Conservation (phyloP, 1,140 invertebrate species). For the Hydropsyche tenuis region DNA sequence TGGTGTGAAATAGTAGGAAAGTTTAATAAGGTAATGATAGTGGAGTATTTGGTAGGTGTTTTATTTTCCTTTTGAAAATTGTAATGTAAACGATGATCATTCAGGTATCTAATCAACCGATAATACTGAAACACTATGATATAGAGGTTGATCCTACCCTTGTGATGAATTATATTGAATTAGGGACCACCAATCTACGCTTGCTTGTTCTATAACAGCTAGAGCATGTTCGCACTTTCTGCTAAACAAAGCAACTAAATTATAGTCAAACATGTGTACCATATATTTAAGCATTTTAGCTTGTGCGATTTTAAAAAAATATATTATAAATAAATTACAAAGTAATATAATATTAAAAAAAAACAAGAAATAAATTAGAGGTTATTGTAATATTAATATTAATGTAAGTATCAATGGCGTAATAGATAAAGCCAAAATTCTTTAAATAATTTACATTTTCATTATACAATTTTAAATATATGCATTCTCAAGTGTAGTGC, state of each 20-base stretch:
- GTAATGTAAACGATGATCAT: not conserved
- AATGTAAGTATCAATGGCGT: conserved; percentile 20
- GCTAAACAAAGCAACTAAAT: conserved; percentile 38
- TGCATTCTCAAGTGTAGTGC: conserved; percentile 40
- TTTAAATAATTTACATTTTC: conserved; percentile 23
- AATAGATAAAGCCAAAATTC: conserved; percentile 12
- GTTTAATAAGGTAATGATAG: not conserved
- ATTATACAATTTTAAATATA: conserved; percentile 25
- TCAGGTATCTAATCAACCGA: conserved; percentile 7
- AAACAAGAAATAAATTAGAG: conserved; percentile 15
- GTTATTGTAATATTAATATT: conserved; percentile 18
- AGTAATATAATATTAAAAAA: conserved; percentile 18
- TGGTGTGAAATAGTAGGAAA: conserved; percentile 30
- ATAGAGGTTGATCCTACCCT: conserved; percentile 47
- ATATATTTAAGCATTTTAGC: conserved; percentile 23
- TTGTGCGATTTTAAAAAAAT: conserved; percentile 13
- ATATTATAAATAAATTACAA: conserved; percentile 10
- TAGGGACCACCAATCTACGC: conserved; percentile 51
- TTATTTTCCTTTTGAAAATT: conserved; percentile 7
- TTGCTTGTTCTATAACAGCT: conserved; percentile 48
- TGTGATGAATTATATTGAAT: conserved; percentile 50
- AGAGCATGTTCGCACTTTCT: conserved; percentile 42
- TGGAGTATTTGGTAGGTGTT: conserved; percentile 13
- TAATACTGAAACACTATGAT: conserved; percentile 28
- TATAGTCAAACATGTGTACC: conserved; percentile 24